Evolutionary conservation across 2,797 vertebrate species (phyloP).

Genomic region (Sylvilagus floridanus): DNA sequence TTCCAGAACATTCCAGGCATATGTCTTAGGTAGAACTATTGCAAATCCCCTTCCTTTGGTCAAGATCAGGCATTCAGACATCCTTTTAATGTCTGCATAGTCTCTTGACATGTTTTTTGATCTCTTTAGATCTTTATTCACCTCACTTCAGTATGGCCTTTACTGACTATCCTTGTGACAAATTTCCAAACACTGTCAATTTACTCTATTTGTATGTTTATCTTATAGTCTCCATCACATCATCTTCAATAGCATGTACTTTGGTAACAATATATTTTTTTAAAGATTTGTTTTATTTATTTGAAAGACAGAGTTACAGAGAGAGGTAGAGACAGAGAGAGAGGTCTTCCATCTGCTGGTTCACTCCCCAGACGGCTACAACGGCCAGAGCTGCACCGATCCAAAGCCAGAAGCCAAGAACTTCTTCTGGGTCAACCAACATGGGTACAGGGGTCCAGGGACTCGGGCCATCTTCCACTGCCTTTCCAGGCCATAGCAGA

Average conservation of each 20-base stretch:
- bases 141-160: not conserved
- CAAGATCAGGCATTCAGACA: not conserved
- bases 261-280: not conserved
- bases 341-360: too few species aligned
- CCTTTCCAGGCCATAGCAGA: too few species aligned
- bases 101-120: not conserved
- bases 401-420: too few species aligned
- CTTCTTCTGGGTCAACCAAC: too few species aligned
- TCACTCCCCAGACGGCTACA: too few species aligned
- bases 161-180: not conserved
- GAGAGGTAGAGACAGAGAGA: too few species aligned
- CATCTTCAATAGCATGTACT: not conserved
- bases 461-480: too few species aligned
- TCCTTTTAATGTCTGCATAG: too few species aligned
- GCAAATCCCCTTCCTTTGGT: not conserved
- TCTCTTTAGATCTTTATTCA: not conserved
- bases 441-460: too few species aligned
- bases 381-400: too few species aligned
- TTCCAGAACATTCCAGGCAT: not conserved
- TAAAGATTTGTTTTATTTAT: too few species aligned
- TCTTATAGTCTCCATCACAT: not conserved
- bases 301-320: too few species aligned
- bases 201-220: not conserved
- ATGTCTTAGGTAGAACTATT: not conserved
- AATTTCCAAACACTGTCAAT: not conserved